These are phyloP conservation scores for Uropetala carovei DNA, from an alignment of 2,888 invertebrate species.

Conservation along the genomic window DNA sequence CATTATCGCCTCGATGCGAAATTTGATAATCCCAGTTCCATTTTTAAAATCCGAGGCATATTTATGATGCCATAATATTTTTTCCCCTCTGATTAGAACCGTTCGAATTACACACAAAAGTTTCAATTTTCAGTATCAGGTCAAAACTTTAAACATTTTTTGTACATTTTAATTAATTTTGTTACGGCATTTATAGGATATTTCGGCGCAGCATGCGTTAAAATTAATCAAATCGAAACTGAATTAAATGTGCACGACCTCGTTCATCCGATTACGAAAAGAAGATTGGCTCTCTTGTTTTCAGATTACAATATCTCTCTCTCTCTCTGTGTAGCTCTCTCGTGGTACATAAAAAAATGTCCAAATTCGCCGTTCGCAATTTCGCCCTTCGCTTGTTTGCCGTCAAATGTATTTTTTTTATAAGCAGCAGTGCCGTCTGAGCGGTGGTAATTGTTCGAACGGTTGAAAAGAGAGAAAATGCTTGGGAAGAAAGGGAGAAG, in stretches of 20 bases:
- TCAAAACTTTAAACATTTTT: constrained; percentile 3
- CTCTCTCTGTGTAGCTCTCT: neutral
- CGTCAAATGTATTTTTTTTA: constrained; percentile 38
- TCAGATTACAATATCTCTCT: constrained; percentile 10
- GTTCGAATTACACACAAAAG: neutral
- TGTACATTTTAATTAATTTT: constrained; percentile 41
- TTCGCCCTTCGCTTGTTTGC: constrained; percentile 49
- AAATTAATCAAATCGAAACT: constrained; percentile 61
- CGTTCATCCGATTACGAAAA: constrained; percentile 42
- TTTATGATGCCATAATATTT: neutral
- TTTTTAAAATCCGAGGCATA: constrained; percentile 23
- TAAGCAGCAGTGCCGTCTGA: neutral
- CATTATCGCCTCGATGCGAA: neutral
- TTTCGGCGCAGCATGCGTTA: neutral
- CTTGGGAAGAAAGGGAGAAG: neutral
- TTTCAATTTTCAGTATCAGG: neutral
- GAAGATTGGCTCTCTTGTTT: constrained; percentile 38
- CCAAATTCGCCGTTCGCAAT: constrained; percentile 47
- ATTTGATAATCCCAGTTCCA: constrained; percentile 44
- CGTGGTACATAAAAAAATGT: neutral
- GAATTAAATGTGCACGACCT: constrained; percentile 51
- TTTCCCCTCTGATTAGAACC: neutral
- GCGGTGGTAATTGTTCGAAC: constrained; percentile 45
- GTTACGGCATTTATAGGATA: neutral
- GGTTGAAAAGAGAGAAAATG: constrained; percentile 26